Evolutionary conservation across 1,140 invertebrate species (phyloP).

Genomic region (Myzus persicae): DNA sequence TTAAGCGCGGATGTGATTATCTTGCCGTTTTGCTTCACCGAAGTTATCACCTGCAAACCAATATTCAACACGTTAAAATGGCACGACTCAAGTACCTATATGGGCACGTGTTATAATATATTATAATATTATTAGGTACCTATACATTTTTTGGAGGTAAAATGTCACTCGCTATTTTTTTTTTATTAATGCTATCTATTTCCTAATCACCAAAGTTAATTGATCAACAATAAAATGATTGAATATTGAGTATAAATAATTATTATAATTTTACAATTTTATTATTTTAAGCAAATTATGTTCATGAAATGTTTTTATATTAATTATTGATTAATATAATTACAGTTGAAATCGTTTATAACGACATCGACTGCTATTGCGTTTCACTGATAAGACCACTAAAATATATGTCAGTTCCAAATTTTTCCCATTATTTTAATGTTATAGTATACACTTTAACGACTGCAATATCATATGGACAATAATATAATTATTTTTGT

Average conservation of each 20-base stretch:
- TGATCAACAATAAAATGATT: background rate
- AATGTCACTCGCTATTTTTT: too few species aligned
- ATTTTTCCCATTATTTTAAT: background rate
- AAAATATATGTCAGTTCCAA: background rate
- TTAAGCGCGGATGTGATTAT: constrained; percentile 38
- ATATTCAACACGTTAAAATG: background rate
- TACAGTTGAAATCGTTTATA: background rate
- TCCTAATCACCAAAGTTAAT: background rate
- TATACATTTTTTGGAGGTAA: too few species aligned
- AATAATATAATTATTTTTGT: constrained; percentile 1
- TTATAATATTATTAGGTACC: too few species aligned
- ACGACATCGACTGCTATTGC: background rate
- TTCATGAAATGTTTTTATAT: background rate
- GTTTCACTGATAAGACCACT: background rate
- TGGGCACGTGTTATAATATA: too few species aligned
- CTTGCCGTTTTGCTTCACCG: constrained; percentile 17
- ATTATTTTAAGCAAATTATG: background rate
- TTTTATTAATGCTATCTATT: background rate
- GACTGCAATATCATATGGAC: background rate
- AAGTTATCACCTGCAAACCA: background rate
- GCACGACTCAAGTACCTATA: background rate
- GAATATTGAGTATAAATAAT: background rate
- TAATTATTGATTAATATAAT: background rate
- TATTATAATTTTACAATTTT: background rate
- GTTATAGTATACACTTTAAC: background rate